Conservation (phyloP, 2,888 invertebrate genomes). For the Noctua fimbriata region DNA sequence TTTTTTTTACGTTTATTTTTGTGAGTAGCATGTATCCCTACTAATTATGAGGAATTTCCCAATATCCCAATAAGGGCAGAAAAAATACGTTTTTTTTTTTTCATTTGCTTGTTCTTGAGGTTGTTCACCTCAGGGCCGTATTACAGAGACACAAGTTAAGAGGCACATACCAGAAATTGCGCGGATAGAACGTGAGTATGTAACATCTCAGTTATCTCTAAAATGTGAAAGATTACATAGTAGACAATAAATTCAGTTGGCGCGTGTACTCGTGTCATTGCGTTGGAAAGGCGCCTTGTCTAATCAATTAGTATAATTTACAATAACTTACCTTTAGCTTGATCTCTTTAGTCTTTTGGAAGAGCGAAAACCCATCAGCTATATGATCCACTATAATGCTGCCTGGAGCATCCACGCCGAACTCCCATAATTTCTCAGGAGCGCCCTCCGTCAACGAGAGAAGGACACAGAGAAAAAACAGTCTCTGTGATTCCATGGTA, state of each 20-base stretch:
- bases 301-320: neutral
- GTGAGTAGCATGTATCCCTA: no score
- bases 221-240: neutral
- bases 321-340: constrained; percentile 29
- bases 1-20: no score
- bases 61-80: neutral
- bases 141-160: neutral
- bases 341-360: constrained; percentile 39
- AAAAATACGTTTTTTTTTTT: no score
- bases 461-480: constrained; percentile 7
- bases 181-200: neutral
- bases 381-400: constrained; percentile 48
- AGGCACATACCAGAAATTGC: no score
- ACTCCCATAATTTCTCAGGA: constrained; percentile 45
- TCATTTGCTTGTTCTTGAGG: neutral
- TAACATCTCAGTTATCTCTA: neutral
- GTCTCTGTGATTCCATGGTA: constrained; percentile 16
- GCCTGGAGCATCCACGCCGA: constrained; percentile 45
- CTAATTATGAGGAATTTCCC: neutral
- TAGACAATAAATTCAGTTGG: neutral
- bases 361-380: constrained; percentile 30
- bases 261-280: neutral
- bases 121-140: neutral
- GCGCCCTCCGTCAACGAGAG: constrained; percentile 6
- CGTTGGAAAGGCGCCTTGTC: neutral